Evolutionary conservation across 2,888 invertebrate genomes (phyloP), one percentile per base, ranked within the genome.

Genomic region (Andrena flavipes): DNA sequence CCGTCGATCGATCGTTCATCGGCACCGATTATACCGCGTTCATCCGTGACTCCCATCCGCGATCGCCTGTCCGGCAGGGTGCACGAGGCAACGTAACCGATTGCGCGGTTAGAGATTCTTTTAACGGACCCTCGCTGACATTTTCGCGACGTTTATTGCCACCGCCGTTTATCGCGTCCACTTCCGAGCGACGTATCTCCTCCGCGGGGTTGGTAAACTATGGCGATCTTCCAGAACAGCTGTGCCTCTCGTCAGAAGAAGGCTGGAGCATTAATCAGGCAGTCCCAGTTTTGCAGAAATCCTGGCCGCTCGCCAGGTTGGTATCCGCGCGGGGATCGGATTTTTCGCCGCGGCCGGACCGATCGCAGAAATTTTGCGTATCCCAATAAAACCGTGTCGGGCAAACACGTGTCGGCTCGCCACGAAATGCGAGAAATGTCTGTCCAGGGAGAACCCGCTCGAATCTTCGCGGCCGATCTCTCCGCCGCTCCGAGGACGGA

Each of bases 371-470:
- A 92, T 93, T 91, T 90, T 85, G 89, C 88, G 90, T 90, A 92
- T 92, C 86, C 91, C 87, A 92, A 93, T 90, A 92, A 92, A 92
- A 93, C 88, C 87, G 91, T 91, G 91, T 91, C 90, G 89, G 89
- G 90, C 56, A 56, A 91, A 92, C 93, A 92, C 92, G 93, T 92
- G 93, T 93, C 91, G 82, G 51, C 60, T 70, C 69, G 76, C 80
- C 87, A 88, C 88, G 88, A 91, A 92, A 92, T 92, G 91, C 92
- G 89, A 92, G 91, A 92, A 92, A 92, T 92, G 92, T 89, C 88
- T 56, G 56, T 75, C 78, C 33, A 68, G 79, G 74, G 80, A 85
- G 88, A 3, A 85, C 87, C 6, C 88, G 86, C 81, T 59, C 79
- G 87, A 87, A 91, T 92, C 92, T 88, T 73, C 48, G 54, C 73